Evolutionary conservation across 2,797 vertebrate genomes (phyloP), one percentile per base, ranked within the genome.

Genomic region (Rhadinocentrus ornatus): DNA sequence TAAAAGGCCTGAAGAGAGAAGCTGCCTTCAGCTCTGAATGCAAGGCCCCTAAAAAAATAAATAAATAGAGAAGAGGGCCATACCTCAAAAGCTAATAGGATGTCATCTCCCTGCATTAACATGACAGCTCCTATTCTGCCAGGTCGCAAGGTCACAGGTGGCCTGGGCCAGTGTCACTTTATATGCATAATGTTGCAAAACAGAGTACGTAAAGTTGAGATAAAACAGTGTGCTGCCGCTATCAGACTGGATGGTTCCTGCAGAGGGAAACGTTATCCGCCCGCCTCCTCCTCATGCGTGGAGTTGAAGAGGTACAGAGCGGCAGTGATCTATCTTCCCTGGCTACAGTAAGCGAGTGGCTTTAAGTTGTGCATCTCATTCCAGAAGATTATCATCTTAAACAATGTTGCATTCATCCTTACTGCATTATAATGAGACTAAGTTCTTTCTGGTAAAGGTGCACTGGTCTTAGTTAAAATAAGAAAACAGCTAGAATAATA

Each of bases 41-140:
- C 62, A 27, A 53, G 76, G 80, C 77, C 76, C 53, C 60, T 84
- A 90, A 92, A 94, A 93, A 93, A 59, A 61, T 48, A 54, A 54
- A 54, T 6, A 29, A 29, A 54, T 15, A 54, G 62, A 83, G 65
- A 64, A 73, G 74, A 55, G 90, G 90, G 93, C 87, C 90, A 90
- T 95, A 94, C 93, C 94, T 96, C 95, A 96, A 94, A 92, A 94
- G 93, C 94, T 96, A 96, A 97, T 96, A 93, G 94, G 91, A 88
- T 93, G 93, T 95, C 95, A 94, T 94, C 92, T 94, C 91, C 88
- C 92, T 89, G 92, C 93, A 95, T 96, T 96, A 96, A 95, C 95
- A 94, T 88, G 88, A 93, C 90, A 91, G 85, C 70, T 62, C 61
- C 80, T 75, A 86, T 92, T 92, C 84, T 82, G 78, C 75, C 79